phyloP scores from a whole-genome alignment of 1,140 invertebrate species.

The Atopsyche davidsoni region DNA sequence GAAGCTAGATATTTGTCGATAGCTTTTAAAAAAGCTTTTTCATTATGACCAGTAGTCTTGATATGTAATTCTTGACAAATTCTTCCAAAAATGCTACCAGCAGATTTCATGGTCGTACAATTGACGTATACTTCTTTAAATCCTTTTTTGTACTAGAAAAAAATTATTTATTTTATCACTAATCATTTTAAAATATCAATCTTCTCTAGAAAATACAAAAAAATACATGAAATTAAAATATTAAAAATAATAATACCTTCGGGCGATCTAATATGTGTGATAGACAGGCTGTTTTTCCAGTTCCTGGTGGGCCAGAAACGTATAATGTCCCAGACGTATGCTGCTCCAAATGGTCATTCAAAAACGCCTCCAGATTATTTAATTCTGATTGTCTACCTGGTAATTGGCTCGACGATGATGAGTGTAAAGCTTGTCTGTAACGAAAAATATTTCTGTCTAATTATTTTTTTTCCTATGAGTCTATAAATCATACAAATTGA shows the following conservation, averaged over 20 bases:
- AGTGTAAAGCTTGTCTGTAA: constrained; percentile 15
- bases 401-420: constrained; percentile 40
- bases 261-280: constrained; percentile 61
- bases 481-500: no score
- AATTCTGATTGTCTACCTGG: constrained; percentile 76
- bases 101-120: constrained; percentile 73
- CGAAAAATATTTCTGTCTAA: no score
- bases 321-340: constrained; percentile 77
- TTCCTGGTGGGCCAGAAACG: constrained; percentile 92
- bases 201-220: constrained; percentile 1
- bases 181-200: neutral
- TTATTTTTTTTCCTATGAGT: no score
- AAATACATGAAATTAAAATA: constrained; percentile 13
- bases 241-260: constrained; percentile 37
- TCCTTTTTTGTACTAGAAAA: constrained; percentile 48
- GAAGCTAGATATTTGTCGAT: constrained; percentile 62
- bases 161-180: constrained; percentile 21
- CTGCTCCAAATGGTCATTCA: constrained; percentile 59
- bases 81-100: constrained; percentile 63
- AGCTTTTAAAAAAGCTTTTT: constrained; percentile 54
- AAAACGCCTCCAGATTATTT: constrained; percentile 60
- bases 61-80: constrained; percentile 62
- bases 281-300: constrained; percentile 89
- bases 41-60: constrained; percentile 44
- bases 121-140: constrained; percentile 71